Base-by-base conservation (phyloP, 2,797 vertebrate species). In the Galaxias olidus region DNA sequence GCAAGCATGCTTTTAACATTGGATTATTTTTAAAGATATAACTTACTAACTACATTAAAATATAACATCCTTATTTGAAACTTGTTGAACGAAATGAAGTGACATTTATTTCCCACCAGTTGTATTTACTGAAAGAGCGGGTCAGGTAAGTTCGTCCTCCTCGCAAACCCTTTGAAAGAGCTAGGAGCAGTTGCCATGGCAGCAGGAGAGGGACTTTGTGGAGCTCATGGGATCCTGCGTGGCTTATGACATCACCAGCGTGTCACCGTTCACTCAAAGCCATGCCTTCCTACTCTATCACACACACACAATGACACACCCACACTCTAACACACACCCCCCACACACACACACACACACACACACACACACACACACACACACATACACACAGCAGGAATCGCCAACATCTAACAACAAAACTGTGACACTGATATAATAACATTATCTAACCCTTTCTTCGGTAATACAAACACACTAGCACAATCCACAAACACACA, bases 181-280 rank as follows among this genome's bases (percentile, higher is more conserved):
- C 65, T 69, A 59, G 51, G 65, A 76, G 77, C 77, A 74, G 87
- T 90, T 89, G 83, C 89, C 87, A 90, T 88, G 87, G 87, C 65
- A 90, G 82, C 87, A 79, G 65, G 19, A 65, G 61, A 82, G 74
- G 75, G 84, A 51, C 55, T 73, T 18, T 44, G 66, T 71, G 82
- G 80, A 58, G 13, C 72, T 61, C 0, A 42, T 65, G 71, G 75
- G 64, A 66, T 61, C 18, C 20, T 10, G 15, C 61, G 61, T 80
- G 72, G 80, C 61, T 74, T 75, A 68, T 63, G 72, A 78, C 79
- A 73, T 59, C 49, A 58, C 63, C 77, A 75, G 59, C 13, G 30
- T 30, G 14, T 72, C 71, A 69, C 64, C 30, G 30, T 56, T 79
- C 72, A 67, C 72, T 72, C 75, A 65, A 2, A 79, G 72, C 74